A percentile compares a stretch with the other conserved stretches of the same genome.
phyloP scores from a whole-genome alignment of 1,140 invertebrate species.

The Diachasmimorpha longicaudata region DNA sequence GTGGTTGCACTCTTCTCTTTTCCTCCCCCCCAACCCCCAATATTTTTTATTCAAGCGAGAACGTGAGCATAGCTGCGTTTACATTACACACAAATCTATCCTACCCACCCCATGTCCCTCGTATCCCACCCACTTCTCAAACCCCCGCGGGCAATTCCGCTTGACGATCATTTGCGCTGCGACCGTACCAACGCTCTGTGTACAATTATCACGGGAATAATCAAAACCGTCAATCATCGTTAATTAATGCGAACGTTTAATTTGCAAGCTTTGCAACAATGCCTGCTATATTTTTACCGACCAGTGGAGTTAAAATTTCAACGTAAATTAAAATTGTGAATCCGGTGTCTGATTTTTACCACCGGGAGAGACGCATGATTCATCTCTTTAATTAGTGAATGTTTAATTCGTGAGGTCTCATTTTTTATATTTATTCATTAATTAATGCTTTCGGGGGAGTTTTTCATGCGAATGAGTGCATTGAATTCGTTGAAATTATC shows the following conservation, averaged over 20 bases:
- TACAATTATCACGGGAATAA: slow-evolving; percentile 7
- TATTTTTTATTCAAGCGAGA: neutral
- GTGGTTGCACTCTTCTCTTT: neutral
- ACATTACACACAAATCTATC: slow-evolving; percentile 3
- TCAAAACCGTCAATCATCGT: slow-evolving; percentile 7
- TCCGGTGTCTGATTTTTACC: neutral
- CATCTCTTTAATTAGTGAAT: neutral
- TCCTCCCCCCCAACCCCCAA: neutral
- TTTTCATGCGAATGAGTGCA: neutral
- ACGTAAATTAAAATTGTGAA: neutral
- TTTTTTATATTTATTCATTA: neutral
- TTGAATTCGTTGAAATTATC: neutral
- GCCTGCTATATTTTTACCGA: neutral
- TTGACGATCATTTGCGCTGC: neutral
- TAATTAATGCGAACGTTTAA: slow-evolving; percentile 4
- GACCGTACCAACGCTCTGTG: neutral
- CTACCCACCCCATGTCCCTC: neutral
- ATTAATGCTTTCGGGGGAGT: neutral
- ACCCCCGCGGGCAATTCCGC: neutral
- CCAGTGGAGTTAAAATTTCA: neutral
- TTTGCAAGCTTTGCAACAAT: neutral
- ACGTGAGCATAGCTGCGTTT: neutral
- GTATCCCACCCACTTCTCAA: neutral
- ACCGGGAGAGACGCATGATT: neutral
- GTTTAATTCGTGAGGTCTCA: neutral